Evolutionary conservation across 2,113 vertebrate genomes (phyloP).

Genomic region (Deroptyus accipitrinus): DNA sequence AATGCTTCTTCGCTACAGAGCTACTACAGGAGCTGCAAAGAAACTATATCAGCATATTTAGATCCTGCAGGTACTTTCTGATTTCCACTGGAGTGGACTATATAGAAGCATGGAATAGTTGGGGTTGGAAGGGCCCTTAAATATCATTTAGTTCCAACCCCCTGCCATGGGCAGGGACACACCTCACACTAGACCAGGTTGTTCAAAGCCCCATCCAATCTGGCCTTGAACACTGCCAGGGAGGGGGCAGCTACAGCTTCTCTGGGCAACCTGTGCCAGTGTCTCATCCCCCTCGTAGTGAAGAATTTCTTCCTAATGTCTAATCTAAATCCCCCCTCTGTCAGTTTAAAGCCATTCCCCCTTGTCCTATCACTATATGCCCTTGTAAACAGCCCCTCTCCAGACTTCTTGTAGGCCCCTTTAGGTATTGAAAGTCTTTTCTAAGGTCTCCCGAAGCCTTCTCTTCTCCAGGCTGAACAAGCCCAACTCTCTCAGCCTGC

Average conservation of each 20-base stretch:
- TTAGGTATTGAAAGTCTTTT: background rate
- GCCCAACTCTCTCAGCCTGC: background rate
- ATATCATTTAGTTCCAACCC: background rate
- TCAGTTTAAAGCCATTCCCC: background rate
- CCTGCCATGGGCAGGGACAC: background rate
- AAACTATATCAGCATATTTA: background rate
- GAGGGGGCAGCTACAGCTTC: background rate
- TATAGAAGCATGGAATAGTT: background rate
- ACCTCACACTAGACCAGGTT: background rate
- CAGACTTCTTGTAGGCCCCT: background rate
- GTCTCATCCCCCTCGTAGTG: fast-evolving
- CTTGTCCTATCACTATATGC: background rate
- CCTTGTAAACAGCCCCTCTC: background rate
- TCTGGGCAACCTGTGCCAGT: background rate
- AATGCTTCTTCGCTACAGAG: background rate
- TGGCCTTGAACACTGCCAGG: background rate
- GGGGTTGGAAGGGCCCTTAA: background rate
- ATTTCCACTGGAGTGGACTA: background rate
- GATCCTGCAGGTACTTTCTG: background rate
- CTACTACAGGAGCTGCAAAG: background rate
- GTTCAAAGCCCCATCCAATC: background rate
- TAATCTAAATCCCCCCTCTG: background rate
- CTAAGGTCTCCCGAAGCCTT: background rate
- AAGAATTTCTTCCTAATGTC: background rate
- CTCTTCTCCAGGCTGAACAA: background rate